Evolutionary conservation across 2,113 vertebrate genomes (phyloP).

Genomic region (Choloepus hoffmanni): DNA sequence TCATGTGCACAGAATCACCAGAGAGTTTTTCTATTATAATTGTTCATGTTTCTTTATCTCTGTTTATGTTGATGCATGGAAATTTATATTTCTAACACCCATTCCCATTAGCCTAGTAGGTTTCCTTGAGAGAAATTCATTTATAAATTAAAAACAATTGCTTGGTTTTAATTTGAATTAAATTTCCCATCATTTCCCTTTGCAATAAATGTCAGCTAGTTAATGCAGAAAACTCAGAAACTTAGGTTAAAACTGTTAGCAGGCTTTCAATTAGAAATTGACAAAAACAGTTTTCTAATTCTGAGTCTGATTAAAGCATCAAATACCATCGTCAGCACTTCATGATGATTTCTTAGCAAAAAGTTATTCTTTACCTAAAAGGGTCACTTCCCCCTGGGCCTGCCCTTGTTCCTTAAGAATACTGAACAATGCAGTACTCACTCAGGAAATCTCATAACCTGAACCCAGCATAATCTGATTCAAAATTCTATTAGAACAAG

Average conservation of each 20-base stretch:
- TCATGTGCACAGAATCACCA: neutral
- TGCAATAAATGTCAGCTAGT: neutral
- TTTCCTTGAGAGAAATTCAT: conserved; percentile 38
- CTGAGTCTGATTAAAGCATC: neutral
- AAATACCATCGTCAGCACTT: neutral
- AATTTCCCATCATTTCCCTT: conserved; percentile 44
- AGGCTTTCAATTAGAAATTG: conserved; percentile 33
- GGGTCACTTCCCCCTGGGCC: neutral
- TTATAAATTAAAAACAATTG: conserved; percentile 57
- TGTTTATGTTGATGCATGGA: neutral
- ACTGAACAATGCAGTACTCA: neutral
- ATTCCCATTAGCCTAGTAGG: neutral
- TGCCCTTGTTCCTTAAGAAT: conserved; percentile 20
- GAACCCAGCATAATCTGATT: neutral
- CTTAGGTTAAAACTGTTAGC: conserved; percentile 61
- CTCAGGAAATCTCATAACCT: neutral
- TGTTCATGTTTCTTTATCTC: neutral
- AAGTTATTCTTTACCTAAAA: neutral
- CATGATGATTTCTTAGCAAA: neutral
- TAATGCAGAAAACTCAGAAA: conserved; percentile 55
- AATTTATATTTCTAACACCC: conserved; percentile 40
- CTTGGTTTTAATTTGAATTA: conserved; percentile 58
- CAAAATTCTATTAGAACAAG: neutral
- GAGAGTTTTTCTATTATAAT: conserved; percentile 27
- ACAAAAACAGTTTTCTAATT: conserved; percentile 6